Base-by-base conservation (phyloP, 2,797 vertebrate genomes). In the Gadopsis marmoratus region DNA sequence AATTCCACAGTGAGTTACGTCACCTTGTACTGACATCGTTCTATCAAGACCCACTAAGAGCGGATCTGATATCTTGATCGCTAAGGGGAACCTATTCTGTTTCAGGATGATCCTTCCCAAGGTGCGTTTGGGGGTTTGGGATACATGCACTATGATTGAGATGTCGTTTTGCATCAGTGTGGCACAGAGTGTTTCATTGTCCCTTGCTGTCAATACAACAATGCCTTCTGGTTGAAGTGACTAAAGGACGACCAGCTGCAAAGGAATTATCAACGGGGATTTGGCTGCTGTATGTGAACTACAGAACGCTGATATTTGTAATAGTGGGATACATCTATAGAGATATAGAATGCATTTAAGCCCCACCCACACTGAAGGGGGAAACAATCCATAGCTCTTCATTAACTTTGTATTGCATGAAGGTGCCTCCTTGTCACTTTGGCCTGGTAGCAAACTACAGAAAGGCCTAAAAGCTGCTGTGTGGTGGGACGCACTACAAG, bases 1-100 rank as follows among this genome's bases (percentile, higher is more conserved):
- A 85, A 93, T 88, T 86, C 91, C 90, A 89, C 31, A 26, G 82
- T 63, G 91, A 89, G 88, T 94, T 93, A 91, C 94, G 84, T 91
- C 88, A 92, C 88, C 88, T 85, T 90, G 92, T 93, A 91, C 88
- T 86, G 88, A 86, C 89, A 90, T 79, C 33, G 39, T 82, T 84
- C 82, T 58, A 89, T 89, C 80, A 82, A 80, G 86, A 76, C 68
- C 63, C 61, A 73, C 78, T 70, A 80, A 84, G 82, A 71, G 81
- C 43, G 39, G 60, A 81, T 72, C 62, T 79, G 83, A 83, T 80
- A 81, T 84, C 82, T 78, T 81, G 79, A 81, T 83, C 78, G 68
- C 65, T 39, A 70, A 75, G 71, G 50, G 70, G 73, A 83, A 73
- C 68, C 31, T 59, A 2, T 79, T 85, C 50, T 74, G 71, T 81